Base-by-base conservation (phyloP, 2,888 invertebrate genomes). In the Perizoma affinitatum region DNA sequence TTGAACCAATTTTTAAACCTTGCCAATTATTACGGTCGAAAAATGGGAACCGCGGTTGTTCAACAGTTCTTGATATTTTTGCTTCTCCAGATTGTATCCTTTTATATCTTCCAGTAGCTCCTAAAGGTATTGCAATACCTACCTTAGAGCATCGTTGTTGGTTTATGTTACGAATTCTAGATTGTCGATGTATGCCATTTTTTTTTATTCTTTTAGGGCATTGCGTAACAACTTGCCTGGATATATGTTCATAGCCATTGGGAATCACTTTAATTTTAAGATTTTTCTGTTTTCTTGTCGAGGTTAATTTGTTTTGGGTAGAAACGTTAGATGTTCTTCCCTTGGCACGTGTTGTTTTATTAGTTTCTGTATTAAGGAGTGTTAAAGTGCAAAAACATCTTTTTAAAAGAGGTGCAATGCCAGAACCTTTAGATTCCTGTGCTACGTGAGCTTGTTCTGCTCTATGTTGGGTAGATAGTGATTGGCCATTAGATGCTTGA, bases 181-280 rank as follows among this genome's bases (percentile, higher is more conserved):
- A 65, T 34, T 54, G 33, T 42, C 58, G 61, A 44, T 61, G 52
- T 33, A 59, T 69, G 60, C 65, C 46, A 66, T 68, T 58, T 53
- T 22, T 75, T 66, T 69, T 71, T 35, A 75, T 77, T 61, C 63
- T 70, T 50, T 76, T 22, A 22, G 75, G 54, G 46, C 78, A 77
- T 54, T 74, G 65, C 5, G 74, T 76, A 66, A 78, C 63, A 66
- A 75, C 75, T 54, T 76, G 53, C 38, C 71, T 75, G 33, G 77
- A 74, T 42, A 69, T 50, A 69, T 75, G 77, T 50, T 74, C 75
- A 68, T 74, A 76, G 64, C 74, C 73, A 51, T 73, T 71, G 8
- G 73, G 22, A 22, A 22, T 22, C 22, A 22, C 22, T 22, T 22
- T 22, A 22, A 22, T 22, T 22, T 22, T 22, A 2, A 3, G 22